Conservation (phyloP, 2,797 vertebrate species). For the Ptychobarbus kaznakovi region DNA sequence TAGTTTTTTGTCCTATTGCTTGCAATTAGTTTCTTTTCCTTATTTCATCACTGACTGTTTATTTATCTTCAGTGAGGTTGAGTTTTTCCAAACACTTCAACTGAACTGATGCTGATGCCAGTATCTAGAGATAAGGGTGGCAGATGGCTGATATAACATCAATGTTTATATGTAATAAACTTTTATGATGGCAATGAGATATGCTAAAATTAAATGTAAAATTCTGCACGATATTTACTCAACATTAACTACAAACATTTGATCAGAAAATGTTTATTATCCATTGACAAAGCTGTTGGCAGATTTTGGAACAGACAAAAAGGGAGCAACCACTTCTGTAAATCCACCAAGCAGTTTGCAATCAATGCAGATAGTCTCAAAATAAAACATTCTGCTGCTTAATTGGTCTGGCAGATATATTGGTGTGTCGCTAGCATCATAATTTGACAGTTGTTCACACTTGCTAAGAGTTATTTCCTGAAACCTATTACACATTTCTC, state of each 20-base stretch:
- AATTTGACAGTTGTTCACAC: background rate
- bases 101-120: background rate
- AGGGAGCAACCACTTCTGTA: background rate
- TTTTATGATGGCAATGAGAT: background rate
- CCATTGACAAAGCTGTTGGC: background rate
- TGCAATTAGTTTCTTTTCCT: too few species aligned
- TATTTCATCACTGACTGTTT: too few species aligned
- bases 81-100: conserved; percentile 4
- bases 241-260: background rate
- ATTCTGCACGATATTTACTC: background rate
- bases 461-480: conserved; percentile 13
- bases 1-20: too few species aligned
- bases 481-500: background rate
- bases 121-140: background rate
- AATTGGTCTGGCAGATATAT: background rate
- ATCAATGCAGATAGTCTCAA: background rate
- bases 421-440: background rate
- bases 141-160: conserved; percentile 16
- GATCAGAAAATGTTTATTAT: background rate
- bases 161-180: background rate
- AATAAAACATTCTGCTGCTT: background rate
- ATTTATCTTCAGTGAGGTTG: too few species aligned
- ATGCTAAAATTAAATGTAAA: background rate
- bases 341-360: background rate
- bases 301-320: conserved; percentile 14